A percentile compares a stretch with the other conserved stretches of the same genome.
Conservation (phyloP, 2,797 vertebrate species). For the Channallabes apus region DNA sequence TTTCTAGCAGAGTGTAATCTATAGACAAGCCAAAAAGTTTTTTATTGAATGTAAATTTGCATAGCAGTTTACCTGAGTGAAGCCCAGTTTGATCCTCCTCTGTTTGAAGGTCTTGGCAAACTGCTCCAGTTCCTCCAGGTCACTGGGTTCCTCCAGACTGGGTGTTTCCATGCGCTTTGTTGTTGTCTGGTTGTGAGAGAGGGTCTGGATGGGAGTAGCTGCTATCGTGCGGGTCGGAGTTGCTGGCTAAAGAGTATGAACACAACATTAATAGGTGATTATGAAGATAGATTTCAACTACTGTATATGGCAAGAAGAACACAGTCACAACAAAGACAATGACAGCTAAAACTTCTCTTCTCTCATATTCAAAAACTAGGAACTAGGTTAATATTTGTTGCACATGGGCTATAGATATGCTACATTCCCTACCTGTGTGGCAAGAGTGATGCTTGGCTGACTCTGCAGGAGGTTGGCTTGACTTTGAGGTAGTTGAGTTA, state of each 20-base stretch:
- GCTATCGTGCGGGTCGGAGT: slow-evolving; percentile 97
- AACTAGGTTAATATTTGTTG: not conserved
- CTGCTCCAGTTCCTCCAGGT: slow-evolving; percentile 98
- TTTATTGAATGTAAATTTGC: not conserved
- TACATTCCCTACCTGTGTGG: slow-evolving; percentile 83
- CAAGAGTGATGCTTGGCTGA: slow-evolving; percentile 96
- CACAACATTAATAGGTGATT: not conserved
- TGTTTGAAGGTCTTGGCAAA: slow-evolving; percentile 99
- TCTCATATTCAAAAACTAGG: not conserved
- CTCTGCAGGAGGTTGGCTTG: slow-evolving; percentile 99
- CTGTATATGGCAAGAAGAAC: not conserved
- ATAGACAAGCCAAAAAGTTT: not conserved
- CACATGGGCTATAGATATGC: not conserved
- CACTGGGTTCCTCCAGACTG: slow-evolving; percentile 97
- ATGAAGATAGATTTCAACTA: not conserved
- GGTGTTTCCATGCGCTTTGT: slow-evolving; percentile 97
- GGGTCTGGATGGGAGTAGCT: slow-evolving; percentile 88
- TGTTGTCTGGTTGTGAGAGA: slow-evolving; percentile 94
- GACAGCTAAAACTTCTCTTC: not conserved
- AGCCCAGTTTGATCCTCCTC: slow-evolving; percentile 98
- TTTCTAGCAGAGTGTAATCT: not conserved
- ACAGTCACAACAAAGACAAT: not conserved
- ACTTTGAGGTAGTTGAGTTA: slow-evolving; percentile 99
- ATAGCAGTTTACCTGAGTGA: slow-evolving; percentile 87
- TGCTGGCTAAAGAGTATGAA: slow-evolving; percentile 81